A percentile compares a stretch with the other conserved stretches of the same genome.
phyloP scores from a whole-genome alignment of 1,140 invertebrate species.

The Spodoptera litura region DNA sequence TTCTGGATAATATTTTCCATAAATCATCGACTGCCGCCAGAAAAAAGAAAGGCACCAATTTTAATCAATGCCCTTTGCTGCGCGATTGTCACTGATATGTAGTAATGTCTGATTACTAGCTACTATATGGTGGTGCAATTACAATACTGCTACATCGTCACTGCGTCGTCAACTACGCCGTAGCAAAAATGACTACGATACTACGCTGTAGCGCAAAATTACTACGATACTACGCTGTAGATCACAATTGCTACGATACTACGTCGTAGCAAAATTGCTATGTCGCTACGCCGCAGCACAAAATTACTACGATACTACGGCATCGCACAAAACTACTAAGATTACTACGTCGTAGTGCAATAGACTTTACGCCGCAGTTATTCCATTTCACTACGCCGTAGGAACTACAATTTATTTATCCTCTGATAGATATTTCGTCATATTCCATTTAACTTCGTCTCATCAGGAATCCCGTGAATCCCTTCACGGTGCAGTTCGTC shows the following conservation, averaged over 20 bases:
- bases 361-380: neutral
- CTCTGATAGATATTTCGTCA: neutral
- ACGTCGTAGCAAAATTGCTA: neutral
- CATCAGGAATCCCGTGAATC: constrained; percentile 90
- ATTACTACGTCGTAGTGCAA: neutral
- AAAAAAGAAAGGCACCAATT: too few relatives aligned
- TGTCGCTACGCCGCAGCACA: neutral
- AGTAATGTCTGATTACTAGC: neutral
- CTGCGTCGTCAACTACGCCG: neutral
- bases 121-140: too few relatives aligned
- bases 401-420: too few relatives aligned
- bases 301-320: neutral
- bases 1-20: too few relatives aligned
- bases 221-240: neutral
- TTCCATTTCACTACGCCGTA: neutral
- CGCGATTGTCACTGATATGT: neutral
- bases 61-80: too few relatives aligned
- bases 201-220: neutral
- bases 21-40: too few relatives aligned
- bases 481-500: constrained; percentile 91
- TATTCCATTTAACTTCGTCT: neutral
- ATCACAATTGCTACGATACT: neutral
- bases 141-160: too few relatives aligned
- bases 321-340: too few relatives aligned
- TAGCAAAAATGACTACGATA: neutral